Evolutionary conservation across 1,140 invertebrate genomes (phyloP), one percentile per base, ranked within the genome.

Genomic region (Drosophila dunni): DNA sequence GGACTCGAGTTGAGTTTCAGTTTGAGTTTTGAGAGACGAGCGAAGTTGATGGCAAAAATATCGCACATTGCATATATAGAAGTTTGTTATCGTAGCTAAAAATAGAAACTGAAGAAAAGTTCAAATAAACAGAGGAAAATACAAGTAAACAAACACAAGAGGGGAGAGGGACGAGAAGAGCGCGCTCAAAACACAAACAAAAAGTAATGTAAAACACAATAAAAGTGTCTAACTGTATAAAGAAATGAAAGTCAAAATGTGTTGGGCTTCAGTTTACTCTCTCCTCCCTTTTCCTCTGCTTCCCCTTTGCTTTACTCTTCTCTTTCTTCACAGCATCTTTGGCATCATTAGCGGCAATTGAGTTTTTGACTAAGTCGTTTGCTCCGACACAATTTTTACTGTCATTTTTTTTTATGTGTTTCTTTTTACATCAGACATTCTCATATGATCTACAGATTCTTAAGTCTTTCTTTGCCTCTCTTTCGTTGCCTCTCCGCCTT

Each of bases 191-290:
- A 77, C 63, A 54, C 50, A 50, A 70, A 71, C 38, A 63, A 63
- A 33, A 34, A 45, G 40, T 71, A 84, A 72, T 82, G 83, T 77
- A 81, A 86, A 86, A 71, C 79, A 86, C 83, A 86, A 88, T 86
- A 86, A 86, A 86, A 86, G 83, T 86, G 83, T 86, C 82, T 82
- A 82, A 86, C 79, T 82, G 72, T 77, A 68, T 82, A 57, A 86
- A 86, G 82, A 86, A 86, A 86, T 88, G 83, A 86, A 86, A 86
- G 82, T 86, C 79, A 82, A 86, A 86, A 67, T 85, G 67, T 58
- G 68, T 58, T 40, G 51, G 48, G 24, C 40, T 33, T 33, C 56
- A 45, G 40, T 46, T 13, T 29, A 33, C 20, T 42, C 29, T 20
- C 45, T 20, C 45, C 15, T 15, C 29, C 60, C 29, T 34, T 42